Evolutionary conservation across 35 echinoderm and acorn worm species (phyloP), one percentile per base, ranked within the genome.

Genomic region (Lytechinus variegatus): DNA sequence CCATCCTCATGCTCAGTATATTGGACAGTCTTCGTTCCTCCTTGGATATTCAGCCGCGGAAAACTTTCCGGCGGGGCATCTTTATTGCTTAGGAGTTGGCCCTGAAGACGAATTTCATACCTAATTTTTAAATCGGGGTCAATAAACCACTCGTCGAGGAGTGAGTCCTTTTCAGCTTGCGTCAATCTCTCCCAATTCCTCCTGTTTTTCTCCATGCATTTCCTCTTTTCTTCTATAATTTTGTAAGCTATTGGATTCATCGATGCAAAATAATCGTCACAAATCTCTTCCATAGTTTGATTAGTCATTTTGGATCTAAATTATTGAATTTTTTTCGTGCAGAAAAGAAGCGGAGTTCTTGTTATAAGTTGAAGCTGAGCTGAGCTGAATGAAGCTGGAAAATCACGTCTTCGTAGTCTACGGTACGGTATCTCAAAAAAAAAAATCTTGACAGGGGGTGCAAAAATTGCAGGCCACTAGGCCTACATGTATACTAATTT

Each of bases 61-160:
- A 95, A 99, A 66, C 10, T 95, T 86, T 94, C 95, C 54, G 93
- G 90, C 8, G 87, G 60, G 28, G 29, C 87, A 56, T 95, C 92
- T 8, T 86, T 52, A 9, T 91, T 96, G 27, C 60, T 54, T 9
- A 91, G 54, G 54, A 10, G 29, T 53, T 72, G n/a, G n/a, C 92
- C 86, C 9, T 94, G 71, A 79, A 97, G 94, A 72, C 94, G 95
- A 21, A 97, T 96, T 92, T 99, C 96, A 93, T 99, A 99, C 89
- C 94, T 94, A 21, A 97, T 86, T 60, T 96, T 94, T 16, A 99
- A 86, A 86, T 86, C 95, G 13, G 97, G 88, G 56, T 99, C 98
- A 52, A 97, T 95, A 61, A 99, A 99, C 98, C 98, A 99, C 12
- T 99, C 98, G 87, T 99, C 95, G 33, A 97, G 92, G 5, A 95